These are phyloP conservation scores for Uropetala carovei DNA, from an alignment of 2,888 invertebrate genomes.

Conservation along the genomic window DNA sequence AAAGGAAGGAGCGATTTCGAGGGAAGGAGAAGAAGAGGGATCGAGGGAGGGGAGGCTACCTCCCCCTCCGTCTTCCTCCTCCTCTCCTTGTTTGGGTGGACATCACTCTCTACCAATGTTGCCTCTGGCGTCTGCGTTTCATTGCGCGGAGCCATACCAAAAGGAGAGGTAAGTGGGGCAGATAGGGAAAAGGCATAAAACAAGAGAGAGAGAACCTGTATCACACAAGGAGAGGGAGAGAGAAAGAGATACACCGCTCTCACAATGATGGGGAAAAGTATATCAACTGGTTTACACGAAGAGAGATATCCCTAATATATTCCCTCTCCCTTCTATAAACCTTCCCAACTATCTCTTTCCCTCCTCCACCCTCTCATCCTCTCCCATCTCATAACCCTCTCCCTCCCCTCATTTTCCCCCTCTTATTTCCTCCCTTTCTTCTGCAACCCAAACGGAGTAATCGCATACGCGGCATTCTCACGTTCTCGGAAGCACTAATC, in stretches of 20 bases:
- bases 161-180: constrained; percentile 5
- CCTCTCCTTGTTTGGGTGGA: no score
- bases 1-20: no score
- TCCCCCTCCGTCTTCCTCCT: no score
- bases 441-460: no score
- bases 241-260: neutral
- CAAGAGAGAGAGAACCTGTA: neutral
- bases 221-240: neutral
- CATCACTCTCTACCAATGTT: no score
- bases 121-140: neutral
- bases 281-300: neutral
- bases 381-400: neutral
- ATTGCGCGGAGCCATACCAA: neutral
- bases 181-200: neutral
- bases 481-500: no score
- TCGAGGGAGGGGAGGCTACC: no score
- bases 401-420: no score
- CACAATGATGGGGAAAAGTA: neutral
- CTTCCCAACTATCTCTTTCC: no score
- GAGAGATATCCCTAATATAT: neutral
- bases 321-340: neutral
- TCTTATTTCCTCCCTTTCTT: no score
- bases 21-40: no score
- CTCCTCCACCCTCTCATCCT: neutral
- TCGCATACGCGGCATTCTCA: no score